Evolutionary conservation across 2,797 vertebrate genomes (phyloP).

Genomic region (Sebastes aleutianus): DNA sequence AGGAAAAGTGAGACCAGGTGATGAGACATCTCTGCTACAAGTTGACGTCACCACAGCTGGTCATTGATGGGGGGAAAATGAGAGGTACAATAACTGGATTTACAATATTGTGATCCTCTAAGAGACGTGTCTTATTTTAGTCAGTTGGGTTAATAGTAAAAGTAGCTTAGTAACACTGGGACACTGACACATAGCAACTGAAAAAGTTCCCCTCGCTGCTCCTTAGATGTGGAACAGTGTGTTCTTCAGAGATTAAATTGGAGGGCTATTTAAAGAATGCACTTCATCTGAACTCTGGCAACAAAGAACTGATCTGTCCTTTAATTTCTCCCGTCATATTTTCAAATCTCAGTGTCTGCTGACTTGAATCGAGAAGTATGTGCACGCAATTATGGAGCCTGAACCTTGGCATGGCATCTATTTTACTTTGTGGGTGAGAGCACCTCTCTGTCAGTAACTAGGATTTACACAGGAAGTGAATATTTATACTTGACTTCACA

Average conservation of each 20-base stretch:
- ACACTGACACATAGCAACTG: constrained; percentile 3
- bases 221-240: constrained; percentile 5
- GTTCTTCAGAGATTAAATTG: constrained; percentile 42
- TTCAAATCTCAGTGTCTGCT: constrained; percentile 8
- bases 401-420: constrained; percentile 15
- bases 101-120: constrained; percentile 9
- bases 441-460: background rate
- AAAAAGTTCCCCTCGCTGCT: constrained; percentile 2
- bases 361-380: background rate
- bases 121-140: constrained; percentile 20
- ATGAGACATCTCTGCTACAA: background rate
- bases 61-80: background rate
- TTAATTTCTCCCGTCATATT: constrained; percentile 13
- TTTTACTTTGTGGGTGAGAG: constrained; percentile 20
- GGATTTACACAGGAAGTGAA: constrained; percentile 8
- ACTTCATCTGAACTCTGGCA: constrained; percentile 52
- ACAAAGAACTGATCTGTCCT: constrained; percentile 36
- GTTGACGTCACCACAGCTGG: background rate
- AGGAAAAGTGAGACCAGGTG: background rate
- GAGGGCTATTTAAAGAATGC: constrained; percentile 51
- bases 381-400: background rate
- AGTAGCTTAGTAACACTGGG: constrained; percentile 7
- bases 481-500: constrained; percentile 31
- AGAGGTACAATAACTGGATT: background rate
- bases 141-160: background rate